These are phyloP conservation scores for Danaus chrysippus DNA, from an alignment of 2,888 invertebrate genomes.

Conservation along the genomic window DNA sequence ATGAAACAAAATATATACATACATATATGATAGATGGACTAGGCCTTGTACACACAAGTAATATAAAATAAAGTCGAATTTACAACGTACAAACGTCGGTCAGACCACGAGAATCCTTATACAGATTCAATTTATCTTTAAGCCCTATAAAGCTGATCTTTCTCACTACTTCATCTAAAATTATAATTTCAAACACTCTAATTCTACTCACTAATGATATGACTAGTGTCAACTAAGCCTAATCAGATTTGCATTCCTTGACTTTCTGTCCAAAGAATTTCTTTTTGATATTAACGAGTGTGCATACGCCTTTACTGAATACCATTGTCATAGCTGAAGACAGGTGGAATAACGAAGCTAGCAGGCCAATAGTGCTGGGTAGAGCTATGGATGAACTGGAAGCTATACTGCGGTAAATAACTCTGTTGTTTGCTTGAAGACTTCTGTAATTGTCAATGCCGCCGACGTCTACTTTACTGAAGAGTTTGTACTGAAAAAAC, in stretches of 20 bases:
- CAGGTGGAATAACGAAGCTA: constrained; percentile 46
- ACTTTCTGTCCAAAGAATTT: constrained; percentile 44
- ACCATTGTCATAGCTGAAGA: constrained; percentile 42
- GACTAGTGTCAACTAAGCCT: neutral
- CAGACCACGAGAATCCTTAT: too few species aligned
- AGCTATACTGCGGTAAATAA: constrained; percentile 59
- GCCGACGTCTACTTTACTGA: too few species aligned
- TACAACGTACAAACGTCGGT: too few species aligned
- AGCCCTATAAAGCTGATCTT: too few species aligned
- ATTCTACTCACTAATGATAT: neutral
- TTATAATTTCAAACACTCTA: too few species aligned
- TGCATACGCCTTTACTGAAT: constrained; percentile 49
- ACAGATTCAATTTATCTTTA: too few species aligned
- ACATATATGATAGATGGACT: too few species aligned
- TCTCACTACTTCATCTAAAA: too few species aligned
- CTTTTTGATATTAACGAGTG: constrained; percentile 49
- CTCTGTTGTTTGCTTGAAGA: constrained; percentile 56
- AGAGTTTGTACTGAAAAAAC: too few species aligned
- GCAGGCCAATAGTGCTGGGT: constrained; percentile 41
- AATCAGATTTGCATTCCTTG: constrained; percentile 36
- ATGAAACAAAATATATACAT: too few species aligned
- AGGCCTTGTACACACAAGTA: too few species aligned
- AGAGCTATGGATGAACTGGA: constrained; percentile 47
- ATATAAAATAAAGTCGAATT: too few species aligned
- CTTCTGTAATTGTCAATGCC: constrained; percentile 69